Evolutionary conservation across 2,797 vertebrate genomes (phyloP).

Genomic region (Microchirus variegatus): DNA sequence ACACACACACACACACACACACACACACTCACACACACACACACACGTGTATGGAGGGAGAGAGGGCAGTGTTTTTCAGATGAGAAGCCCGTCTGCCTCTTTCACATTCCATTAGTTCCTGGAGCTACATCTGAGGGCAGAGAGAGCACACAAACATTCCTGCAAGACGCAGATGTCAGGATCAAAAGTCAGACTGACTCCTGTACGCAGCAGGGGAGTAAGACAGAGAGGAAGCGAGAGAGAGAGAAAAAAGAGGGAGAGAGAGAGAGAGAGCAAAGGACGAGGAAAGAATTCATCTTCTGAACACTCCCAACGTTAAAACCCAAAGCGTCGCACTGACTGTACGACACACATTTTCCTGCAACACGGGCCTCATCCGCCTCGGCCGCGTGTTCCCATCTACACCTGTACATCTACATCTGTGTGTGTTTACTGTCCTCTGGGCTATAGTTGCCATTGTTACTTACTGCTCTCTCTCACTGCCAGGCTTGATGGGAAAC

Average conservation of each 20-base stretch:
- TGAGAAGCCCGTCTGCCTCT: conserved; percentile 86
- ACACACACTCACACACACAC: conserved; percentile 42
- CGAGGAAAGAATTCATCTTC: conserved; percentile 38
- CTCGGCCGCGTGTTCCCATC: conserved; percentile 32
- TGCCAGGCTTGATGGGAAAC: conserved; percentile 80
- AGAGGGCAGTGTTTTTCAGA: conserved; percentile 81
- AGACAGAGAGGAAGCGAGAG: conserved; percentile 61
- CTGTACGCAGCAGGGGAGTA: conserved; percentile 79
- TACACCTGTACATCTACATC: conserved; percentile 72
- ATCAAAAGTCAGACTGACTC: conserved; percentile 83
- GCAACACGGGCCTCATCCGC: conserved; percentile 48
- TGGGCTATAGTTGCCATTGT: conserved; percentile 68
- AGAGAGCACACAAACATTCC: conserved; percentile 94
- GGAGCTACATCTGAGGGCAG: conserved; percentile 98
- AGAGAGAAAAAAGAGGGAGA: conserved; percentile 41
- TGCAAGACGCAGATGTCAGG: conserved; percentile 92
- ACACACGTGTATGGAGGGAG: conserved; percentile 59
- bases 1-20: conserved; percentile 43
- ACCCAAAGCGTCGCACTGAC: conserved; percentile 34
- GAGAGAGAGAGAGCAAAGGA: conserved; percentile 44
- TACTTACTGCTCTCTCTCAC: conserved; percentile 71
- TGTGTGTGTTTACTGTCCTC: conserved; percentile 69
- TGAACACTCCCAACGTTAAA: conserved; percentile 43
- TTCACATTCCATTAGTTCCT: conserved; percentile 99
- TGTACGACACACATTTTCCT: conserved; percentile 32